phyloP scores from a whole-genome alignment of 2,113 vertebrate genomes.

The Hippocampus mohnikei region DNA sequence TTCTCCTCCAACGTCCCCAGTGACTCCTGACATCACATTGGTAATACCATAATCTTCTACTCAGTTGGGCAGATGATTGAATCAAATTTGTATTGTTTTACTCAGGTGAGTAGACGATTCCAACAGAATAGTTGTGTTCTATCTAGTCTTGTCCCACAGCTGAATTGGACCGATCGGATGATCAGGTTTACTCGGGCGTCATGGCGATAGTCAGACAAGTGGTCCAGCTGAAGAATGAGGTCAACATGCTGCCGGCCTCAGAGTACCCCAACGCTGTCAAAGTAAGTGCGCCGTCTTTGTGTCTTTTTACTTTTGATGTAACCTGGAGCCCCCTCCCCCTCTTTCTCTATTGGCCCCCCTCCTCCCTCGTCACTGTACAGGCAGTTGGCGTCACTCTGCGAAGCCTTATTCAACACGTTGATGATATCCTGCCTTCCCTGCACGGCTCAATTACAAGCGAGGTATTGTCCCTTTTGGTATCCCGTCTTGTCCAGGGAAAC shows the following conservation, averaged over 20 bases:
- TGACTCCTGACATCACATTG: constrained; percentile 48
- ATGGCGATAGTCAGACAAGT: constrained; percentile 90
- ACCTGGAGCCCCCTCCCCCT: not conserved
- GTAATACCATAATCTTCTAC: constrained; percentile 40
- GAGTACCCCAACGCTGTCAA: constrained; percentile 84
- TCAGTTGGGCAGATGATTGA: not conserved
- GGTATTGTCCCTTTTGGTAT: constrained; percentile 62
- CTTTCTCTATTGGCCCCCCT: not conserved
- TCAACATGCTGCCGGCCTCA: constrained; percentile 77
- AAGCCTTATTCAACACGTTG: constrained; percentile 83
- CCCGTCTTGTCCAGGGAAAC: not conserved
- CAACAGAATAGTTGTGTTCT: not conserved
- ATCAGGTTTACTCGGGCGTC: constrained; percentile 82
- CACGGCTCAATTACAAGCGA: constrained; percentile 79
- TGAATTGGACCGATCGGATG: constrained; percentile 86
- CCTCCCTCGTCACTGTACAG: constrained; percentile 51
- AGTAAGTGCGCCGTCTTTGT: constrained; percentile 57
- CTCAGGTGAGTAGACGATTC: not conserved
- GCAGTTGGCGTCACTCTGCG: constrained; percentile 82
- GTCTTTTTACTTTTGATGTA: not conserved
- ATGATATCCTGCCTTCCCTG: constrained; percentile 81
- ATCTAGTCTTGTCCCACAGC: constrained; percentile 76
- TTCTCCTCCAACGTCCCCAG: constrained; percentile 78
- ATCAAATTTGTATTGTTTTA: not conserved
- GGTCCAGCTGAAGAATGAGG: constrained; percentile 86